These are phyloP conservation scores for Cetoscarus ocellatus DNA, from an alignment of 2,797 vertebrate species.

Conservation along the genomic window DNA sequence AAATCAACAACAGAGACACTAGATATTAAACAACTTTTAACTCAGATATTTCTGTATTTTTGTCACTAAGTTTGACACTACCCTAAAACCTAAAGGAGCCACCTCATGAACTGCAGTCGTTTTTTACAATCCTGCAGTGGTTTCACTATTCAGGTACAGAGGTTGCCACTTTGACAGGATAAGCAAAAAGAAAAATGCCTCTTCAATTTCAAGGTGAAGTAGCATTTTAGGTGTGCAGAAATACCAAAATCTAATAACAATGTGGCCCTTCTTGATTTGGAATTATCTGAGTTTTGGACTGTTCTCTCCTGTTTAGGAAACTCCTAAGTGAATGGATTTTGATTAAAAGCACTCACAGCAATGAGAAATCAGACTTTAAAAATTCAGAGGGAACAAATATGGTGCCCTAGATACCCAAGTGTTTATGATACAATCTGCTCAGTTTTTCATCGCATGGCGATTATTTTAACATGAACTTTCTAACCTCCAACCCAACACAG, in stretches of 20 bases:
- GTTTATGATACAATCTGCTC: not conserved
- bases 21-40: no score
- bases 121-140: no score
- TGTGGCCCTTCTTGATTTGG: not conserved
- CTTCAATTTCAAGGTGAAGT: no score
- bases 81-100: no score
- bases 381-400: not conserved
- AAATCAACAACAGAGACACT: no score
- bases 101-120: no score
- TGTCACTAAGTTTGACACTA: no score
- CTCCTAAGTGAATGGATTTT: not conserved
- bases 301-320: not conserved
- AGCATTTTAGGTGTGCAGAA: not conserved
- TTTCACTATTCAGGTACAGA: no score
- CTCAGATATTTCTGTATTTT: no score
- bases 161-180: no score
- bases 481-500: constrained; percentile 7
- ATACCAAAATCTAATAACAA: not conserved
- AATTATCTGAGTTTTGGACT: no score
- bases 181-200: no score
- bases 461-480: not conserved
- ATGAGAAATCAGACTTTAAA: not conserved
- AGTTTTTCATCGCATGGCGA: not conserved
- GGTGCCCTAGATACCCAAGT: not conserved
- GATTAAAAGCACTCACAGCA: not conserved